These are phyloP conservation scores for Conchocele bisecta DNA, from an alignment of 2,888 invertebrate genomes.

Conservation along the genomic window DNA sequence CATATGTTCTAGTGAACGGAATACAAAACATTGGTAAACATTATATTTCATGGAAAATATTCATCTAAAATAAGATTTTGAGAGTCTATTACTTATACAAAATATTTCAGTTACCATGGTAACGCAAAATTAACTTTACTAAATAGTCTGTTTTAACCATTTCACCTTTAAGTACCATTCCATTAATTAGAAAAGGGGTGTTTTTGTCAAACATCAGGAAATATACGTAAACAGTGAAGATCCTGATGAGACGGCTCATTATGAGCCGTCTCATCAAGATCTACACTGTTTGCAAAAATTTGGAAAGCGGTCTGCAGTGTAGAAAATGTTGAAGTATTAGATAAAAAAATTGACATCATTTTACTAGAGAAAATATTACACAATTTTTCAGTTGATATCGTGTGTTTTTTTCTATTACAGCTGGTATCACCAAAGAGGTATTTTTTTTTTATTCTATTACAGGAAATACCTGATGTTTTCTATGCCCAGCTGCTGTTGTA, in stretches of 20 bases:
- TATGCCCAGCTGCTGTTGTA: constrained; percentile 86
- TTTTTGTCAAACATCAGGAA: too few relatives aligned
- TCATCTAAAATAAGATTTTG: too few relatives aligned
- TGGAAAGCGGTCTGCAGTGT: too few relatives aligned
- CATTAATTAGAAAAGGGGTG: too few relatives aligned
- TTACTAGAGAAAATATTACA: background rate
- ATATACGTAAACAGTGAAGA: too few relatives aligned
- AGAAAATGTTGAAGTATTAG: background rate
- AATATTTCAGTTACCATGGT: background rate
- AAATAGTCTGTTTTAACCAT: background rate
- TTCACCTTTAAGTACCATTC: background rate
- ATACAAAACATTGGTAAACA: too few relatives aligned
- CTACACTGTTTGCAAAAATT: too few relatives aligned
- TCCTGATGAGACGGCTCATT: too few relatives aligned
- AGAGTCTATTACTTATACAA: too few relatives aligned
- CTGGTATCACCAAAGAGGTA: background rate
- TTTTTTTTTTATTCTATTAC: background rate
- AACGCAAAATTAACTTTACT: background rate
- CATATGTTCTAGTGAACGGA: too few relatives aligned
- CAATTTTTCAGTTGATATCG: background rate
- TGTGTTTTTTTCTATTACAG: background rate
- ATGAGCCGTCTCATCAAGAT: too few relatives aligned
- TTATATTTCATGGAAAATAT: too few relatives aligned
- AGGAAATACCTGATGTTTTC: constrained; percentile 86
- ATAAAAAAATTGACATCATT: background rate